A percentile compares a stretch with the other conserved stretches of the same genome.
Conservation (phyloP, 1,140 invertebrate genomes). For the Drosophila aff. region DNA sequence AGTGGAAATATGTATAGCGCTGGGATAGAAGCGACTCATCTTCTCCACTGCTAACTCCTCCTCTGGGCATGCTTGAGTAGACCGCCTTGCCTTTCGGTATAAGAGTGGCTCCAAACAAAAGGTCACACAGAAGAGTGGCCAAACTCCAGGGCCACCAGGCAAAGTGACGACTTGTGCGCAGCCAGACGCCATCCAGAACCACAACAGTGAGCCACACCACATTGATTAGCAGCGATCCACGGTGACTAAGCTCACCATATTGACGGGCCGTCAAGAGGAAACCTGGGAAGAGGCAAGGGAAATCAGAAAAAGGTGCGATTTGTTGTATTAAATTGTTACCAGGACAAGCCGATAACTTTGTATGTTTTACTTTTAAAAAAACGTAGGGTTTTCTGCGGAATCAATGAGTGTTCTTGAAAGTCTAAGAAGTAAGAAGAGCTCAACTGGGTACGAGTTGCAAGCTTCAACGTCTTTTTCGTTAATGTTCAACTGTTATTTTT, state of each 20-base stretch:
- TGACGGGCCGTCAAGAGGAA: constrained; percentile 90
- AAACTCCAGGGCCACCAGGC: constrained; percentile 85
- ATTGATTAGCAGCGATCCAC: constrained; percentile 90
- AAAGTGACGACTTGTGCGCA: constrained; percentile 86
- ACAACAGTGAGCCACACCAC: constrained; percentile 88
- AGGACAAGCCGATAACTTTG: neutral
- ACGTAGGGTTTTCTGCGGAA: neutral
- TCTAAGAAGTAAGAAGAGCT: neutral
- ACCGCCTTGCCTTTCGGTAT: constrained; percentile 86
- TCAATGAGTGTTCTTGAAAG: neutral
- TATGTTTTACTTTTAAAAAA: neutral
- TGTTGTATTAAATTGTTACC: no score
- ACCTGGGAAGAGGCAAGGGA: constrained; percentile 52
- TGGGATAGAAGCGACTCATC: constrained; percentile 87
- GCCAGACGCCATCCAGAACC: constrained; percentile 87
- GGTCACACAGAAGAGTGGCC: constrained; percentile 86
- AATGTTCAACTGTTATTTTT: neutral
- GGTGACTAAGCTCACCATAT: constrained; percentile 88
- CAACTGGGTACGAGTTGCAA: neutral
- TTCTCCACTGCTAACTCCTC: constrained; percentile 63
- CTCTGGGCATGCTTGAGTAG: constrained; percentile 10
- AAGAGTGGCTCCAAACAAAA: constrained; percentile 88
- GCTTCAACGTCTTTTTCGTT: no score
- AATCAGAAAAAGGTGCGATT: constrained; percentile 3
- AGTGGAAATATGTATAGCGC: constrained; percentile 82